These are phyloP conservation scores for Magallana ariakensis DNA, from an alignment of 1,140 invertebrate genomes.

Conservation along the genomic window DNA sequence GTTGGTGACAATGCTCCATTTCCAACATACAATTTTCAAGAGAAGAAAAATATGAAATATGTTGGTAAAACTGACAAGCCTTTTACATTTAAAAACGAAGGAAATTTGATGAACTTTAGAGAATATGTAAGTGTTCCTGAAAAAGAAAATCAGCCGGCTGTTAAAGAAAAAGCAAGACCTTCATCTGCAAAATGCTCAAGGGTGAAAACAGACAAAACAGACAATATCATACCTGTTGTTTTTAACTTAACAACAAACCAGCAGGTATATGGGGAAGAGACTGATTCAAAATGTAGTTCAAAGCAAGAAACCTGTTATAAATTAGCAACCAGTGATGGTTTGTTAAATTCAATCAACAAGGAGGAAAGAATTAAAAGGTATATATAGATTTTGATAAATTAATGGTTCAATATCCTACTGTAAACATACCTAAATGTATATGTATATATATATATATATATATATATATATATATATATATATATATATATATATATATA, in stretches of 20 bases:
- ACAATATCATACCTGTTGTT: slow-evolving; percentile 48
- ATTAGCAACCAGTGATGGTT: slow-evolving; percentile 22
- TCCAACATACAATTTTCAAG: slow-evolving; percentile 51
- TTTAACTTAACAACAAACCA: slow-evolving; percentile 65
- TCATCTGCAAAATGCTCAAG: slow-evolving; percentile 56
- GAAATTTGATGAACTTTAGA: not conserved
- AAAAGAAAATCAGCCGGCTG: not conserved
- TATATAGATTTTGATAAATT: too few relatives aligned
- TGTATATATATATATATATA: too few relatives aligned
- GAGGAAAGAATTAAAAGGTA: slow-evolving; percentile 46
- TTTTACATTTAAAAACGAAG: slow-evolving; percentile 33
- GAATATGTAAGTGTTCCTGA: slow-evolving; percentile 1
- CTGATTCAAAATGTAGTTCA: not conserved
- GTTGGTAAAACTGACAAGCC: slow-evolving; percentile 46
- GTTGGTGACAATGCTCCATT: slow-evolving; percentile 53
- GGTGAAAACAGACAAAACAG: not conserved
- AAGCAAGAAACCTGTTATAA: not conserved
- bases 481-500: too few relatives aligned
- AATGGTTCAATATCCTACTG: too few relatives aligned
- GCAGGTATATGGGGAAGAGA: slow-evolving; percentile 63
- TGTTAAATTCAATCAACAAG: slow-evolving; percentile 23
- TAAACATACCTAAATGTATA: too few relatives aligned
- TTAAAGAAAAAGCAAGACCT: slow-evolving; percentile 48
- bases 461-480: too few relatives aligned
- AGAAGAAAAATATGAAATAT: slow-evolving; percentile 54